These are phyloP conservation scores for Lasioglossum leucozonium DNA, from an alignment of 2,888 invertebrate genomes.

Conservation along the genomic window DNA sequence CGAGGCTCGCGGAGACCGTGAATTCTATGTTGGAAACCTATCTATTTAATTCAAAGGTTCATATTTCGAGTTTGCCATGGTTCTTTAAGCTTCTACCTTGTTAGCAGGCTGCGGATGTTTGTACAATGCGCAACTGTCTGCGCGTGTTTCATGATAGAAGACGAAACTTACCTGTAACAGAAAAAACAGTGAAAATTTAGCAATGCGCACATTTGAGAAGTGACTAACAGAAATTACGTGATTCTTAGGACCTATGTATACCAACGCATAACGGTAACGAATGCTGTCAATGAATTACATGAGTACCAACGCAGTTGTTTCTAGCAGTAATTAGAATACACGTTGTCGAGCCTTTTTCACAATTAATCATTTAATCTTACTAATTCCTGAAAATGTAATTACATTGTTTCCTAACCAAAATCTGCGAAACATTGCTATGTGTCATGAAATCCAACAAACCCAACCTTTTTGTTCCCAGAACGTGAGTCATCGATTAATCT, in stretches of 20 bases:
- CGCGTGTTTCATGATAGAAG: background rate
- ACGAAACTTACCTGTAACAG: slow-evolving; percentile 24
- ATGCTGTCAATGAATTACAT: no score
- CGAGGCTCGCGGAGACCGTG: background rate
- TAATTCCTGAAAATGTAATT: no score
- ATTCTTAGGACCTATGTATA: no score
- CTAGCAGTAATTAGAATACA: no score
- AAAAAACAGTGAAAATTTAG: slow-evolving; percentile 5
- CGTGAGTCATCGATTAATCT: background rate
- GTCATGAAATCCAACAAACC: background rate
- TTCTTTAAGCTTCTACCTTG: background rate
- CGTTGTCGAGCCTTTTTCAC: no score
- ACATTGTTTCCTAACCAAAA: no score
- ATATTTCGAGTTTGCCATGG: background rate
- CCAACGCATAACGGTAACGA: no score
- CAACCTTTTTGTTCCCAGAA: background rate
- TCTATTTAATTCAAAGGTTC: slow-evolving; percentile 46
- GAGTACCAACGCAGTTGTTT: no score
- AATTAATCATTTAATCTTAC: no score
- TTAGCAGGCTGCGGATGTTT: background rate
- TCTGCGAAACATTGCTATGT: no score
- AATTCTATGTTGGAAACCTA: slow-evolving; percentile 39
- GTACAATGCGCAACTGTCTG: background rate
- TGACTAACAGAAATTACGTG: background rate
- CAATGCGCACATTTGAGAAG: background rate